Conservation (phyloP, 1,140 invertebrate species). For the Hylaeus volcanicus region DNA sequence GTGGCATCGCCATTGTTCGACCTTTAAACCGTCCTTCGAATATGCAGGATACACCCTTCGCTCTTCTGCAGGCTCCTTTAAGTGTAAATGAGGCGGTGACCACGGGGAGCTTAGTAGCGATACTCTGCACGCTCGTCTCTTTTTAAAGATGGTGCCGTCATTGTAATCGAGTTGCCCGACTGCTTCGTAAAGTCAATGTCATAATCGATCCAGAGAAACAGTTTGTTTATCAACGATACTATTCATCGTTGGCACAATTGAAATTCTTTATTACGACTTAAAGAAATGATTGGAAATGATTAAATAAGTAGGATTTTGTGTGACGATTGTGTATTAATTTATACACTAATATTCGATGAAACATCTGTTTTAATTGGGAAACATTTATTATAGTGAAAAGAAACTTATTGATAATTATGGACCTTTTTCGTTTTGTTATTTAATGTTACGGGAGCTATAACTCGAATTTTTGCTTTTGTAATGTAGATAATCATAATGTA, state of each 20-base stretch:
- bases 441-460: too few relatives aligned
- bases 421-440: too few relatives aligned
- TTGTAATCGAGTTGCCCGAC: background rate
- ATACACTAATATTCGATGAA: too few relatives aligned
- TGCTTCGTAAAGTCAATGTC: background rate
- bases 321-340: too few relatives aligned
- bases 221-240: background rate
- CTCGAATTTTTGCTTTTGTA: too few relatives aligned
- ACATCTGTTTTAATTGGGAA: too few relatives aligned
- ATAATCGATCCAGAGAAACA: background rate
- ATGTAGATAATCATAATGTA: too few relatives aligned
- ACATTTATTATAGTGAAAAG: too few relatives aligned
- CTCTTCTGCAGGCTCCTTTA: conserved; percentile 27
- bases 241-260: background rate
- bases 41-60: conserved; percentile 35
- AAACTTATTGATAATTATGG: too few relatives aligned
- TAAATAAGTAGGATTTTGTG: too few relatives aligned
- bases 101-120: conserved; percentile 3
- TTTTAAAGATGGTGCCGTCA: background rate
- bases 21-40: conserved; percentile 27
- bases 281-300: too few relatives aligned
- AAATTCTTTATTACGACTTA: background rate
- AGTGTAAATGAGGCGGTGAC: conserved; percentile 28
- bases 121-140: background rate
- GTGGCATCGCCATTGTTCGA: conserved; percentile 34